These are phyloP conservation scores for Malaclemys terrapin DNA, from an alignment of 2,113 vertebrate species.

Conservation along the genomic window DNA sequence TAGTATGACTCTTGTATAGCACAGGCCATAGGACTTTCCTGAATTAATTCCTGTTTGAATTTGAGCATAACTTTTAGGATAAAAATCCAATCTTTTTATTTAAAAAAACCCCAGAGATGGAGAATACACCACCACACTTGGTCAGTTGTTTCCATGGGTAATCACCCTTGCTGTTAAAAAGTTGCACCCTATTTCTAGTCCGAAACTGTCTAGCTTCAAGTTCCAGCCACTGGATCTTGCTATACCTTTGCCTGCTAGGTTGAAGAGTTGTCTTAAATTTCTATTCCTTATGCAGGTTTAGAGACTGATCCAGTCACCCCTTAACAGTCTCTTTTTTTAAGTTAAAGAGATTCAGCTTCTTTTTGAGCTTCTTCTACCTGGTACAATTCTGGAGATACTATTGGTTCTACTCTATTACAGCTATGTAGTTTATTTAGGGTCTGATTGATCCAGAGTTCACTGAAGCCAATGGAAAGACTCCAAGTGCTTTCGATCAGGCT, in stretches of 20 bases:
- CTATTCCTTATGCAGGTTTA: neutral
- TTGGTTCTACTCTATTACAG: neutral
- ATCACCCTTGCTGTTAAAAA: neutral
- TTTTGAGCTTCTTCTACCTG: neutral
- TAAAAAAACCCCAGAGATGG: neutral
- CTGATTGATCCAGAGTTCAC: neutral
- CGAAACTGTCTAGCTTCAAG: neutral
- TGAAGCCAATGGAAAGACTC: neutral
- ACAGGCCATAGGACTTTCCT: neutral
- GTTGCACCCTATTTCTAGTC: neutral
- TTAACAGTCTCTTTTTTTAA: neutral
- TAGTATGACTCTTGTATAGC: neutral
- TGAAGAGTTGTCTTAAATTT: neutral
- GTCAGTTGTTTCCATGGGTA: neutral
- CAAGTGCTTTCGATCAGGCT: neutral
- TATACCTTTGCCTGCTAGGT: neutral
- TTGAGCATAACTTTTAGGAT: neutral
- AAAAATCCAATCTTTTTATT: neutral
- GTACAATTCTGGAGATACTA: neutral
- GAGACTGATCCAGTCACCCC: neutral
- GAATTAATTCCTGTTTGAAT: neutral
- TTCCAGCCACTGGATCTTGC: neutral
- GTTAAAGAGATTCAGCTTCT: neutral
- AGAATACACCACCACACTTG: neutral
- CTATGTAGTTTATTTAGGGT: neutral